Percentiles rank a stretch among this genome's conserved stretches.
These are phyloP conservation scores for Nemurella pictetii DNA, from an alignment of 2,888 invertebrate genomes.

Conservation along the genomic window DNA sequence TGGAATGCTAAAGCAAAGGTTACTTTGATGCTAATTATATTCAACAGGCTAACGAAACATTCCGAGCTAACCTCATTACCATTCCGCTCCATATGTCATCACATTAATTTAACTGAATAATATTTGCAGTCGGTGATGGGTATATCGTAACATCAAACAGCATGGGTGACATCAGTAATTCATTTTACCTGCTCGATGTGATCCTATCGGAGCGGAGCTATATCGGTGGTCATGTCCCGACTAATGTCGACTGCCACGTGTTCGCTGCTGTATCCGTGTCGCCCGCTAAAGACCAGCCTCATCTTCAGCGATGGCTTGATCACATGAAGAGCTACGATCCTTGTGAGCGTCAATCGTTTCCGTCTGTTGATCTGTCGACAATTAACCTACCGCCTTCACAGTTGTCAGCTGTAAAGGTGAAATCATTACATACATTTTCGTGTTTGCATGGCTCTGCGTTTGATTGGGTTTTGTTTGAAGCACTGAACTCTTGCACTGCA, in stretches of 20 bases:
- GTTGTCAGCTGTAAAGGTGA: neutral
- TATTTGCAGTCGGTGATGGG: slow-evolving; percentile 28
- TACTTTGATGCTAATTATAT: neutral
- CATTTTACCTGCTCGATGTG: slow-evolving; percentile 32
- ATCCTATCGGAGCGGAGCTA: slow-evolving; percentile 37
- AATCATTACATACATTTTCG: neutral
- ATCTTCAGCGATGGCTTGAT: slow-evolving; percentile 36
- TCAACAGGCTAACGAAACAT: neutral
- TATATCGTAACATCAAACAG: neutral
- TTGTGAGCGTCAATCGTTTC: slow-evolving; percentile 8
- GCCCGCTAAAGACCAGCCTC: slow-evolving; percentile 11
- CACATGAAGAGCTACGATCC: slow-evolving; percentile 37
- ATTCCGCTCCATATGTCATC: neutral
- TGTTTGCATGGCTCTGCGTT: neutral
- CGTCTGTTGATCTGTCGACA: slow-evolving; percentile 2
- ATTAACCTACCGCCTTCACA: neutral
- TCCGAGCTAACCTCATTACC: neutral
- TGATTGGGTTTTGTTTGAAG: too few relatives aligned
- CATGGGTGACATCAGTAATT: slow-evolving; percentile 20
- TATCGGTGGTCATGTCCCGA: slow-evolving; percentile 35
- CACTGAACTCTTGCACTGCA: too few relatives aligned
- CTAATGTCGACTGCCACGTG: slow-evolving; percentile 32
- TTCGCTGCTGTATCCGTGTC: slow-evolving; percentile 12
- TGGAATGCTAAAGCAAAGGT: neutral
- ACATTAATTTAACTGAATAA: neutral